Evolutionary conservation across 2,888 invertebrate genomes (phyloP).

Genomic region (Corbicula japonica): DNA sequence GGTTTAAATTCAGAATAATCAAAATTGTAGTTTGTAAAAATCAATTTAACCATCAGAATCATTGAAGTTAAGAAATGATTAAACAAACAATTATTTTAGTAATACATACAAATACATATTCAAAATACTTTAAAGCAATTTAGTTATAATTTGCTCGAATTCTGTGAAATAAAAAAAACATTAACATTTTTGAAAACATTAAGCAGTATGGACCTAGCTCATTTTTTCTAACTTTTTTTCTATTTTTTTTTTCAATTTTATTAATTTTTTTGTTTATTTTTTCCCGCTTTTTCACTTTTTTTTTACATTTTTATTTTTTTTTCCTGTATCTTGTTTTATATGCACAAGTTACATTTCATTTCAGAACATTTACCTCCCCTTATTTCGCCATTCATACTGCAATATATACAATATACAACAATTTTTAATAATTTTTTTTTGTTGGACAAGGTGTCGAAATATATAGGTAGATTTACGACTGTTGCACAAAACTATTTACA

Average conservation of each 20-base stretch:
- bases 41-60: too few species aligned
- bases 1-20: too few species aligned
- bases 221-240: conserved; percentile 10
- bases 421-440: conserved; percentile 24
- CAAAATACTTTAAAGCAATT: too few species aligned
- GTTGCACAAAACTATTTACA: conserved; percentile 34
- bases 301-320: conserved; percentile 8
- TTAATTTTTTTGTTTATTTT: conserved; percentile 12
- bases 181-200: conserved; percentile 30
- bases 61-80: too few species aligned
- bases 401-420: conserved; percentile 33
- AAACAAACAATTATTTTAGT: too few species aligned
- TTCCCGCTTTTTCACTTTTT: conserved; percentile 6
- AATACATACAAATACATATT: too few species aligned
- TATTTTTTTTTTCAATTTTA: conserved; percentile 18
- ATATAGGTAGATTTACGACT: conserved; percentile 16
- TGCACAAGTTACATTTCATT: conserved; percentile 40
- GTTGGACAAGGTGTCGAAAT: conserved; percentile 36
- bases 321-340: conserved; percentile 31
- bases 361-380: conserved; percentile 36
- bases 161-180: too few species aligned
- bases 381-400: conserved; percentile 29
- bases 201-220: conserved; percentile 3
- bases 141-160: too few species aligned
- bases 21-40: too few species aligned